These are phyloP conservation scores for Diachasmimorpha longicaudata DNA, from an alignment of 1,140 invertebrate species.

Conservation along the genomic window DNA sequence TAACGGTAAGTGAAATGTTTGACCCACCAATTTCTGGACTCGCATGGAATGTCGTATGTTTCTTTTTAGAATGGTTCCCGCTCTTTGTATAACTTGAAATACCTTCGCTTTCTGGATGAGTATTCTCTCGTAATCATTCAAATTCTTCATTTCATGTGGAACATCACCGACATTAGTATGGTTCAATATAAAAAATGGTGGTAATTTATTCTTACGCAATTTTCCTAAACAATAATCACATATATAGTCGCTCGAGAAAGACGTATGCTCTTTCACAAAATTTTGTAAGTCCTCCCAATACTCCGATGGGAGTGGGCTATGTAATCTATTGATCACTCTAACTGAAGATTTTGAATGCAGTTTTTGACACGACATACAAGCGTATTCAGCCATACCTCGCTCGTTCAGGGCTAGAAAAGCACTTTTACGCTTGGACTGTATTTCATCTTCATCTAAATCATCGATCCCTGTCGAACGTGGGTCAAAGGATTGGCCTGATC, in stretches of 20 bases:
- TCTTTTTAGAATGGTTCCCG: slow-evolving; percentile 1
- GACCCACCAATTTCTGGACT: neutral
- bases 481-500: neutral
- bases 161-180: neutral
- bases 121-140: neutral
- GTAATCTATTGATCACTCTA: neutral
- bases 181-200: neutral
- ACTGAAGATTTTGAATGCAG: neutral
- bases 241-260: neutral
- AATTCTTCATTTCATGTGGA: neutral
- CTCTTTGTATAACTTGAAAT: slow-evolving; percentile 5
- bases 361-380: neutral
- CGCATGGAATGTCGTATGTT: neutral
- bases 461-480: neutral
- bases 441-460: neutral
- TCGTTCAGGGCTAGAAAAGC: neutral
- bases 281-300: neutral
- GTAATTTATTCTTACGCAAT: neutral
- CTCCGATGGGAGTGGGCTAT: neutral
- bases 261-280: neutral
- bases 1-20: neutral
- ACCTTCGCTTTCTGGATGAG: slow-evolving; percentile 1
- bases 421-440: neutral
- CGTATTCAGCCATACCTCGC: neutral
- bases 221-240: neutral